phyloP scores from a whole-genome alignment of 2,113 vertebrate genomes.

The Lampris megalopsis region DNA sequence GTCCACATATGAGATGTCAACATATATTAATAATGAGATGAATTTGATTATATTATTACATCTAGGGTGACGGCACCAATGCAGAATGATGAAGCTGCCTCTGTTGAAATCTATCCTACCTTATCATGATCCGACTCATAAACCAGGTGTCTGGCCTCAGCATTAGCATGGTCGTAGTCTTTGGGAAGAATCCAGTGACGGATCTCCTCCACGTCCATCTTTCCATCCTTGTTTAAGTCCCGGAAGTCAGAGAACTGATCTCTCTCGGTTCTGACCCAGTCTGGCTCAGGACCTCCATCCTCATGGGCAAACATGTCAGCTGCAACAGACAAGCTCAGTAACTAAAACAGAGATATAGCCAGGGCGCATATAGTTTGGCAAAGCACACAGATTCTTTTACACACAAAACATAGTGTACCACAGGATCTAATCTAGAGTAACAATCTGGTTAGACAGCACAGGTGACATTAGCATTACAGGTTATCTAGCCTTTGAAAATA shows the following conservation, averaged over 20 bases:
- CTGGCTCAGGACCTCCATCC: conserved; percentile 92
- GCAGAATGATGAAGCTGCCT: not conserved
- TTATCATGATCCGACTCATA: conserved; percentile 94
- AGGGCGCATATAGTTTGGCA: too few relatives aligned
- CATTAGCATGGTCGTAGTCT: conserved; percentile 95
- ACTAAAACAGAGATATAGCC: not conserved
- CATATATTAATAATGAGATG: not conserved
- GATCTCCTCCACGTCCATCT: conserved; percentile 96
- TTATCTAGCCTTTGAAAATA: not conserved
- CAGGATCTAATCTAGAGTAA: too few relatives aligned
- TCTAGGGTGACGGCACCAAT: not conserved
- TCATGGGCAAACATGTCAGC: conserved; percentile 97
- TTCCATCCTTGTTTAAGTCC: conserved; percentile 96
- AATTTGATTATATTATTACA: not conserved
- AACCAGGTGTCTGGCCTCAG: conserved; percentile 95
- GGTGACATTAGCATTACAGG: too few relatives aligned
- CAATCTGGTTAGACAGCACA: too few relatives aligned
- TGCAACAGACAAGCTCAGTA: conserved; percentile 54
- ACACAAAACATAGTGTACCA: too few relatives aligned
- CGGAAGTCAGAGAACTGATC: conserved; percentile 97
- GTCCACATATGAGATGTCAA: not conserved
- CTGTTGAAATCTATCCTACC: conserved; percentile 74
- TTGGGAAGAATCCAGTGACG: conserved; percentile 97
- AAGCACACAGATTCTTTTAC: too few relatives aligned
- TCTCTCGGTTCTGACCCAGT: conserved; percentile 94